Base-by-base conservation (phyloP, 2,113 vertebrate species). In the Gadus chalcogrammus region DNA sequence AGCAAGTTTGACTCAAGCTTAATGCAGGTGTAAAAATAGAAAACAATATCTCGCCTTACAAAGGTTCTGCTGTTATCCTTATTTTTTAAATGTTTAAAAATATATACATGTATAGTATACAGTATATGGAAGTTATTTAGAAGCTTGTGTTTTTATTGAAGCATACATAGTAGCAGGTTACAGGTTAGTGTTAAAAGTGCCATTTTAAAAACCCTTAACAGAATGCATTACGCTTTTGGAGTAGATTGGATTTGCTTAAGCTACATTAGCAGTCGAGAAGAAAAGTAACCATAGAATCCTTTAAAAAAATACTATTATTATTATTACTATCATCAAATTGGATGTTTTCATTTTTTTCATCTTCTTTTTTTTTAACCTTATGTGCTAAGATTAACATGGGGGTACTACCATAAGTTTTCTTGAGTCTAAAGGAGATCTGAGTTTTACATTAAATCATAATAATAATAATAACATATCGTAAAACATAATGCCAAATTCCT, bases 11-110 rank as follows among this genome's bases (percentile, higher is more conserved):
- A 86, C 80, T 82, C 80, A 85, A 81, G 74, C 81, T 83, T 86
- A 88, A 89, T 87, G 85, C 85, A 79, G 71, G 65, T 84, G 76
- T 87, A 78, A 88, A 90, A 90, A 91, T 89, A 87, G 88, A 85
- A 84, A 77, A 78, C 31, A 58, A 72, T 70, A 74, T 68, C 55
- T 78, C 76, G 77, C 73, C 72, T 78, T 87, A 85, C 63, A 90
- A 91, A 90, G 80, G 80, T 75, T 69, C 73, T 67, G 58, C 69
- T 65, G 53, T 15, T 53, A 2, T 60, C 27, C 22, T 20, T 65
- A 65, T 61, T 73, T 71, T 65, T 69, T 74, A 71, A 81, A 77
- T 72, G 73, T 77, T 69, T 91, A 90, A 74, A 91, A 91, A 92
- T 91, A 92, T 91, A 92, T 78, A 89, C 73, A 73, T 70, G 71